These are phyloP conservation scores for Drosophila tristis DNA, from an alignment of 1,140 invertebrate genomes.

Conservation along the genomic window DNA sequence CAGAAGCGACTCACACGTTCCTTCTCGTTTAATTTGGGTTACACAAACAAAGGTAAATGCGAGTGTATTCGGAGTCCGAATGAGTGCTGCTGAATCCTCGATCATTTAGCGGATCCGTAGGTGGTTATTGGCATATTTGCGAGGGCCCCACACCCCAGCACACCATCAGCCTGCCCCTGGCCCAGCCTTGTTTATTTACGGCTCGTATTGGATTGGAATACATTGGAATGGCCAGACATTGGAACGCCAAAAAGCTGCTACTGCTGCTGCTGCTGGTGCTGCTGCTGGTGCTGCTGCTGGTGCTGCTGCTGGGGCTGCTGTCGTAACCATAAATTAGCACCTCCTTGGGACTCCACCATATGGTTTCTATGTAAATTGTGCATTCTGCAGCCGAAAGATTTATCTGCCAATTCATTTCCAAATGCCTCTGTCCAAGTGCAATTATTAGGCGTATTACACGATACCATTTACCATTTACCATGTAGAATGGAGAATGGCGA, in stretches of 20 bases:
- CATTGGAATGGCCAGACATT: slow-evolving; percentile 28
- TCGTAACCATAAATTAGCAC: slow-evolving; percentile 76
- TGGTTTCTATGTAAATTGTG: slow-evolving; percentile 62
- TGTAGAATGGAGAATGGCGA: neutral
- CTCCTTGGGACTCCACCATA: slow-evolving; percentile 68
- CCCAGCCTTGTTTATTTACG: slow-evolving; percentile 23
- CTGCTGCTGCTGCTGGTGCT: too few species aligned
- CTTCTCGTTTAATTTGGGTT: slow-evolving; percentile 79
- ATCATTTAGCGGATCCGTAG: slow-evolving; percentile 29
- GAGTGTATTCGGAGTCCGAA: slow-evolving; percentile 2
- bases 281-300: too few species aligned
- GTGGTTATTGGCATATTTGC: slow-evolving; percentile 42
- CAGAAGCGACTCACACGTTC: too few species aligned
- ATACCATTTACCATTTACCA: slow-evolving; percentile 34
- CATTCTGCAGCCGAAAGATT: slow-evolving; percentile 69
- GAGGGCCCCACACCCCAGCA: slow-evolving; percentile 25
- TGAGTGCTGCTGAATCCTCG: slow-evolving; percentile 49
- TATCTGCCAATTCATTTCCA: slow-evolving; percentile 67
- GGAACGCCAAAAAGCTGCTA: slow-evolving; percentile 56
- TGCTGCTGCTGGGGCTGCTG: slow-evolving; percentile 19
- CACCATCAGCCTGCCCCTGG: neutral
- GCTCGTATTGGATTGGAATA: too few species aligned
- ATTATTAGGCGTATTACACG: slow-evolving; percentile 30
- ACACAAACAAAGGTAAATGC: slow-evolving; percentile 67
- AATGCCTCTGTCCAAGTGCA: slow-evolving; percentile 48